phyloP scores from a whole-genome alignment of 2,888 invertebrate genomes.

The Ectobius pallidus region DNA sequence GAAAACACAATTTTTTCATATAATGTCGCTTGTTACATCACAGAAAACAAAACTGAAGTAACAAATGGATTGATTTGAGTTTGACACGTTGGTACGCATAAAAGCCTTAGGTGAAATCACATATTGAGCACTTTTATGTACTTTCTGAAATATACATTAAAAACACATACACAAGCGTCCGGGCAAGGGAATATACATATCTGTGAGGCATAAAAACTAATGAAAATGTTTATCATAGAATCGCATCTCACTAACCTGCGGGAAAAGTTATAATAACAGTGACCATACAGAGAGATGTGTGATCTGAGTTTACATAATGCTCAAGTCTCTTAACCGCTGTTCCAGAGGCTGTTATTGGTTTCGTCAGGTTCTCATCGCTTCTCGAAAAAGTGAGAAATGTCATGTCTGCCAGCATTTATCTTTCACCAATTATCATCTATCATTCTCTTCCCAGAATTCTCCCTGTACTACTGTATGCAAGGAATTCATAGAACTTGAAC shows the following conservation, averaged over 20 bases:
- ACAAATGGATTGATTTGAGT: slow-evolving; percentile 28
- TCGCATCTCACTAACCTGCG: background rate
- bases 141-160: background rate
- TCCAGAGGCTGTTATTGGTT: too few relatives aligned
- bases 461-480: too few relatives aligned
- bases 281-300: background rate
- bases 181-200: background rate
- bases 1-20: slow-evolving; percentile 16
- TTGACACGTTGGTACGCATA: slow-evolving; percentile 24
- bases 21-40: slow-evolving; percentile 24
- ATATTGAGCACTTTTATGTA: slow-evolving; percentile 24
- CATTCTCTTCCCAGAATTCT: too few relatives aligned
- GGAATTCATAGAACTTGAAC: too few relatives aligned
- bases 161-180: slow-evolving; percentile 12
- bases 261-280: background rate
- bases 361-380: too few relatives aligned
- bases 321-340: background rate
- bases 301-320: background rate
- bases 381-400: too few relatives aligned
- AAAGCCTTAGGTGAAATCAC: slow-evolving; percentile 25
- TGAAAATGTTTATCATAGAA: background rate
- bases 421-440: too few relatives aligned
- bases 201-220: background rate
- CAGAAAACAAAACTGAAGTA: slow-evolving; percentile 25
- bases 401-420: too few relatives aligned